Percentiles rank a stretch among this genome's conserved stretches.
Conservation (phyloP, 2,888 invertebrate genomes). For the Eupithecia vulgata region DNA sequence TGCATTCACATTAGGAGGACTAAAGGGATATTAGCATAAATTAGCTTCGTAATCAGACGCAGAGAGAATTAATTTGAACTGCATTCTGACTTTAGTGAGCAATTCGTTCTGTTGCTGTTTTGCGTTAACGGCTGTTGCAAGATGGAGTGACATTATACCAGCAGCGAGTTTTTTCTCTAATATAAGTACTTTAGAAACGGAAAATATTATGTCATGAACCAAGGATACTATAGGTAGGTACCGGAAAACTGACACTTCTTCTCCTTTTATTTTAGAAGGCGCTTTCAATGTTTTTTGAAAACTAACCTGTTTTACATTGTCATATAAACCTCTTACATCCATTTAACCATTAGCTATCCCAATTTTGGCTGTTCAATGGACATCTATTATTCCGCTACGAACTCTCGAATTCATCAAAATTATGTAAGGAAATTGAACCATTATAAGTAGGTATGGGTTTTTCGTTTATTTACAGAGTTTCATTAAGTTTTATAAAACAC, state of each 20-base stretch:
- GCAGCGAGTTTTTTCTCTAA: no score
- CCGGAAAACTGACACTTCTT: no score
- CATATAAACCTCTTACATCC: not conserved
- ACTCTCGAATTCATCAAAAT: not conserved
- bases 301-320: not conserved
- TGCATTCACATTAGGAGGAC: constrained; percentile 8
- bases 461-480: not conserved
- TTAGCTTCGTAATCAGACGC: constrained; percentile 28
- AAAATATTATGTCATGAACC: no score
- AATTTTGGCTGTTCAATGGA: not conserved
- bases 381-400: not conserved
- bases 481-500: not conserved
- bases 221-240: no score
- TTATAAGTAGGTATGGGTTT: not conserved
- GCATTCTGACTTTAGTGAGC: not conserved
- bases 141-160: not conserved
- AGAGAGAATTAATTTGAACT: constrained; percentile 40
- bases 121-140: not conserved
- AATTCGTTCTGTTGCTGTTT: not conserved
- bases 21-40: constrained; percentile 20
- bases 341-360: not conserved
- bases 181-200: no score
- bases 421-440: not conserved
- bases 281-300: not conserved
- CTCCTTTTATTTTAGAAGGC: no score